Conservation (phyloP, 2,888 invertebrate species). For the Tuta absoluta region DNA sequence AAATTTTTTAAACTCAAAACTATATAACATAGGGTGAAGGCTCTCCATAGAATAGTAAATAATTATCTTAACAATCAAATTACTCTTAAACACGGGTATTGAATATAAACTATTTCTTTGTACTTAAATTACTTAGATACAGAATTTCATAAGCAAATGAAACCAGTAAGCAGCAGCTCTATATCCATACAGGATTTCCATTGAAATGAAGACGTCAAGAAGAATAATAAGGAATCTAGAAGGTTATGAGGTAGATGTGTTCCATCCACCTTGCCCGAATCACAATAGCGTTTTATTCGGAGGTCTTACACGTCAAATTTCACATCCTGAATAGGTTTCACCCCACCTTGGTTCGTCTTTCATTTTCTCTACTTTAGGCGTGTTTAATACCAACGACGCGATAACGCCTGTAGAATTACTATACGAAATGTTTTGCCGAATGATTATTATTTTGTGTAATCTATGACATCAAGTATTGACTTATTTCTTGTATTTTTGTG, state of each 20-base stretch:
- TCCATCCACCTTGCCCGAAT: constrained; percentile 46
- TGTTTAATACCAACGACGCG: background rate
- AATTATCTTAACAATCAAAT: no score
- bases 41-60: no score
- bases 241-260: constrained; percentile 69
- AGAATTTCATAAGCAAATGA: no score
- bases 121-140: no score
- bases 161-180: constrained; percentile 41
- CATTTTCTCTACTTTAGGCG: background rate
- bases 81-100: no score
- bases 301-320: constrained; percentile 79
- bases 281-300: constrained; percentile 67
- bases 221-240: constrained; percentile 63
- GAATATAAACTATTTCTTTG: no score
- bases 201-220: constrained; percentile 59
- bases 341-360: constrained; percentile 35
- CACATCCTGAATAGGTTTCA: constrained; percentile 72
- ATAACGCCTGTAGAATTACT: background rate
- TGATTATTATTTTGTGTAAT: no score
- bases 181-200: constrained; percentile 34
- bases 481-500: no score
- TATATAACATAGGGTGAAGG: no score
- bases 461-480: no score
- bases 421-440: no score
- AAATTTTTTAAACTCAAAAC: no score